Percentiles rank a stretch among this genome's conserved stretches.
Conservation (phyloP, 2,888 invertebrate species). For the Brachylomia viminalis region DNA sequence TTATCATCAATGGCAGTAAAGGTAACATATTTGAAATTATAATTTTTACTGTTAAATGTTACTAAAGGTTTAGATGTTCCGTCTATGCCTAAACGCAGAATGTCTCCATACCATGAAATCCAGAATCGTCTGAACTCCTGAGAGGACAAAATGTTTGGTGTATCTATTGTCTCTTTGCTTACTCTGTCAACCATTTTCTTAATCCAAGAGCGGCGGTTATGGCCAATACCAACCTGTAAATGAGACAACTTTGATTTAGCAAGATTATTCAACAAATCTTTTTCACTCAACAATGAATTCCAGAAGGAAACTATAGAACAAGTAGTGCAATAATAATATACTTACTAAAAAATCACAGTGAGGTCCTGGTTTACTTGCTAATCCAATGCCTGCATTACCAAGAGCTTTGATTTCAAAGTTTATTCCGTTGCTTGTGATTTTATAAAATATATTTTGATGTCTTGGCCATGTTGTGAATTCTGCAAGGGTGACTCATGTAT, state of each 20-base stretch:
- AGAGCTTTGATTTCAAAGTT: conserved; percentile 77
- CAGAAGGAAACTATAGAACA: neutral
- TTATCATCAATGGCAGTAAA: conserved; percentile 64
- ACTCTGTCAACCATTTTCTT: conserved; percentile 58
- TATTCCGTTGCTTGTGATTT: conserved; percentile 73
- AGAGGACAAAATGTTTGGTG: conserved; percentile 84
- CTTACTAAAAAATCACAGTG: conserved; percentile 74
- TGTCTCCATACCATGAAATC: conserved; percentile 87
- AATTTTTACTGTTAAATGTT: conserved; percentile 57
- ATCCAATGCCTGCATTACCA: conserved; percentile 74
- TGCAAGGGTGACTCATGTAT: conserved; percentile 66
- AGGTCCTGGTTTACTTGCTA: conserved; percentile 69
- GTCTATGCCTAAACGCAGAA: conserved; percentile 81
- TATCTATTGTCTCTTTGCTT: conserved; percentile 66
- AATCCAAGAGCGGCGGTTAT: conserved; percentile 70
- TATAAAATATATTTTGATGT: conserved; percentile 75
- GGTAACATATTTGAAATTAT: conserved; percentile 73
- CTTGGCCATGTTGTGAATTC: conserved; percentile 75
- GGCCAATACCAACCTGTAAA: conserved; percentile 72
- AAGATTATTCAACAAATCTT: neutral
- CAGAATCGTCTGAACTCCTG: conserved; percentile 86
- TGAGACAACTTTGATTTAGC: neutral
- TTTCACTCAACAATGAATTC: neutral
- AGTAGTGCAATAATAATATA: neutral
- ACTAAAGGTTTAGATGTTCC: conserved; percentile 78